Conservation (phyloP, 2,113 vertebrate species). For the Gymnocephalus cernua region DNA sequence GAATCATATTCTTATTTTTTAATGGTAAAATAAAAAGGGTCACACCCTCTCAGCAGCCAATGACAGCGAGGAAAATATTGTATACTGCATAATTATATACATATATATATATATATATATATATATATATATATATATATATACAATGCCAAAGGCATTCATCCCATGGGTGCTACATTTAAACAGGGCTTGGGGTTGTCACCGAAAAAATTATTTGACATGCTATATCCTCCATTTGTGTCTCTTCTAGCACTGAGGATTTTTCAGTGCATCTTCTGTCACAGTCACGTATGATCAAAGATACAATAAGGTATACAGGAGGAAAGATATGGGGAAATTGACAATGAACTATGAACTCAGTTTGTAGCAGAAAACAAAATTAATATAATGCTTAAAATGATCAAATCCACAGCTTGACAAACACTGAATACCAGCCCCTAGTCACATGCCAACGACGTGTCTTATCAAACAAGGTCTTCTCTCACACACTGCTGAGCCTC, state of each 20-base stretch:
- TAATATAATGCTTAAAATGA: background rate
- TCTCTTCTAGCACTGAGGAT: background rate
- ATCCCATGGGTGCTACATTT: constrained; percentile 8
- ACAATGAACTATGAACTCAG: background rate
- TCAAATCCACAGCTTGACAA: background rate
- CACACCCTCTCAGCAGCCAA: constrained; percentile 18
- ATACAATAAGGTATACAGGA: background rate
- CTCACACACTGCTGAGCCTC: background rate
- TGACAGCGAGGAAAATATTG: constrained; percentile 23
- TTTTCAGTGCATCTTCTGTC: background rate
- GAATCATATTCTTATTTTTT: background rate
- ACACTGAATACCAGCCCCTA: background rate
- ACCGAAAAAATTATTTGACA: constrained; percentile 19
- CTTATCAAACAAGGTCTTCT: background rate
- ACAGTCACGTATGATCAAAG: background rate
- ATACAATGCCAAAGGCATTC: constrained; percentile 18
- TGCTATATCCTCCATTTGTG: background rate
- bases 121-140: too few relatives aligned
- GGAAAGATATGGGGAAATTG: background rate
- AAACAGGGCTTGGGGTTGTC: constrained; percentile 4
- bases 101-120: too few relatives aligned
- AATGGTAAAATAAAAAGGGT: background rate
- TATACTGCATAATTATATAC: constrained; percentile 21
- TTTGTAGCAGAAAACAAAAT: background rate
- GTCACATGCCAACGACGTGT: background rate